These are phyloP conservation scores for Pelecanus crispus DNA, from an alignment of 2,113 vertebrate genomes.

Conservation along the genomic window DNA sequence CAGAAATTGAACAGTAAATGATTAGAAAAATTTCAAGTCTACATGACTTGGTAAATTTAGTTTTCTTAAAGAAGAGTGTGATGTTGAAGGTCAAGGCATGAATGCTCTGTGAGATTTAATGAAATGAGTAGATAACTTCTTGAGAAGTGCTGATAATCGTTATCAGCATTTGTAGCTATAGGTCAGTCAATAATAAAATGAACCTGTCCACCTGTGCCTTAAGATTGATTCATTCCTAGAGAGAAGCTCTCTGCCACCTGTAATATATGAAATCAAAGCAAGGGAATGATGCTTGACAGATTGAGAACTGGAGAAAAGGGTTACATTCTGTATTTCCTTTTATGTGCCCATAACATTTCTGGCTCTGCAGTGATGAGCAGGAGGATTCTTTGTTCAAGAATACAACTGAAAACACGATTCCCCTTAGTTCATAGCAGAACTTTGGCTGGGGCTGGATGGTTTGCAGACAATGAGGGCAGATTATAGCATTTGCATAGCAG, in stretches of 20 bases:
- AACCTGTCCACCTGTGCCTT: background rate
- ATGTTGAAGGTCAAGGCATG: background rate
- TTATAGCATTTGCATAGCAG: conserved; percentile 19
- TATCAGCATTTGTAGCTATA: background rate
- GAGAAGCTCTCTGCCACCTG: background rate
- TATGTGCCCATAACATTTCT: background rate
- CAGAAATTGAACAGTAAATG: background rate
- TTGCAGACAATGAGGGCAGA: background rate
- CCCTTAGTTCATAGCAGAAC: background rate
- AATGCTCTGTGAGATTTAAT: background rate
- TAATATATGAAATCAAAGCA: background rate
- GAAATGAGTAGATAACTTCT: background rate
- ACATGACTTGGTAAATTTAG: background rate
- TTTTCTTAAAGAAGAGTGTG: background rate
- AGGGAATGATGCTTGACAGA: background rate
- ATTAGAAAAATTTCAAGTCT: background rate
- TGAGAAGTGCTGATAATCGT: background rate
- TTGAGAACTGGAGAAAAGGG: background rate
- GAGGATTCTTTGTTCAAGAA: background rate
- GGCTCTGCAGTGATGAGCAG: background rate
- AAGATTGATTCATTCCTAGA: background rate
- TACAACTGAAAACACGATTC: background rate
- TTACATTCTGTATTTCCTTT: background rate
- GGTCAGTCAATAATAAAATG: background rate
- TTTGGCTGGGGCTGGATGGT: background rate